Evolutionary conservation across 2,113 vertebrate genomes (phyloP).

Genomic region (Pluvialis apricaria): DNA sequence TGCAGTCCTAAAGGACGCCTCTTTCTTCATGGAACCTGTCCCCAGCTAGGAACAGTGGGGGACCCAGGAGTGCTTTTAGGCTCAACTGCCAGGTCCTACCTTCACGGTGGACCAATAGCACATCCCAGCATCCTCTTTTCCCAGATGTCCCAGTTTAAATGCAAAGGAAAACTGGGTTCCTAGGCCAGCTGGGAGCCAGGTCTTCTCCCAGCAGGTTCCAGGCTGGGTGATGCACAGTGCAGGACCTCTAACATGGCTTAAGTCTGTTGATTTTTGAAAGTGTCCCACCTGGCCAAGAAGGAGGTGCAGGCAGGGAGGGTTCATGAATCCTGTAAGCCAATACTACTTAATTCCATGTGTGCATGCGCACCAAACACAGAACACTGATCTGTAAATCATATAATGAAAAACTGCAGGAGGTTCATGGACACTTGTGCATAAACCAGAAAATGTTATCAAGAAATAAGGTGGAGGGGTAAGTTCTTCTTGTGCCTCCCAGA

Average conservation of each 20-base stretch:
- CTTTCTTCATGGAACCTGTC: not conserved
- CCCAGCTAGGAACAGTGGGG: not conserved
- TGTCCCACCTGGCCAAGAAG: not conserved
- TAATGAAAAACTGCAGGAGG: not conserved
- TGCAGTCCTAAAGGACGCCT: not conserved
- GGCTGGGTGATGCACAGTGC: not conserved
- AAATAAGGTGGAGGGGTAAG: rapidly evolving
- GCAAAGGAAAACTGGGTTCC: not conserved
- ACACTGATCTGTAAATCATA: not conserved
- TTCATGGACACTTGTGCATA: rapidly evolving
- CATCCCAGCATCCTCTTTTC: not conserved
- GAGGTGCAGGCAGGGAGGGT: not conserved
- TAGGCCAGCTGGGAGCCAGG: not conserved
- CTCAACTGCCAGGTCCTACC: not conserved
- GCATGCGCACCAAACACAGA: not conserved
- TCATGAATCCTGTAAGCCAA: rapidly evolving
- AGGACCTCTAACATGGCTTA: not conserved
- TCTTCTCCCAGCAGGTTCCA: not conserved
- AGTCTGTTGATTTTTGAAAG: not conserved
- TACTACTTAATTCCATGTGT: not conserved
- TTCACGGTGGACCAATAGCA: not conserved
- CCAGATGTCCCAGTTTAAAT: not conserved
- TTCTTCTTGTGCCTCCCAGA: not conserved
- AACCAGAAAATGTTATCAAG: rapidly evolving
- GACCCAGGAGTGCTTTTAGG: not conserved